Base-by-base conservation (phyloP, 1,140 invertebrate species). In the Camponotus vicinus region DNA sequence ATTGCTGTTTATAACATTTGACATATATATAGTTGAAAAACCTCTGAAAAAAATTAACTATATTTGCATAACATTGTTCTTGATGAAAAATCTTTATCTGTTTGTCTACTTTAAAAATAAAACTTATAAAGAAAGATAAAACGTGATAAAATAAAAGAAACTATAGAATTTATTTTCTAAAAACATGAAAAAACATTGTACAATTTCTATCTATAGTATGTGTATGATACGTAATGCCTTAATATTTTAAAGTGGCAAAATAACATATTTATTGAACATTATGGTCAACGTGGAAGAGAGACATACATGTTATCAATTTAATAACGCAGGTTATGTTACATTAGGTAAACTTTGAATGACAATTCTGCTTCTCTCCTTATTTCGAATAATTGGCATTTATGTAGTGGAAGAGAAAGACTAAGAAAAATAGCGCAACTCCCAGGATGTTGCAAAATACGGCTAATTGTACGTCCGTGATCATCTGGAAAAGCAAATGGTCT, bases 401-500 rank as follows among this genome's bases (percentile, higher is more conserved):
- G 94, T 99, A 99, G 92, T 99, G 99, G 92, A 99, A 99, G 0
- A 99, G 95, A 49, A 99, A 98, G 1, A 99, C 99, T 75, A 99
- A 94, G 34, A 99, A 96, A 94, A 99, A 99, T 18, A 99, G 95
- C 0, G 97, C 97, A 0, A 99, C 98, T 87, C 99, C 99, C 73
- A 99, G 95, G 86, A 99, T 97, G 95, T 99, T 99, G 89, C 98
- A 98, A 95, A 99, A 99, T 70, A 99, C 97, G 0, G 98, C 98
- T 86, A 99, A 95, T 94, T 99, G 99, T 13, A 99, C 97, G 92
- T 99, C 99, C 9, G 98, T 99, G 86, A 99, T 99, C 99, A 99
- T 99, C 95, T 96, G 96, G 84, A 93, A 96, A 34, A 37, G 1
- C 13, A 59, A 63, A 82, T 3, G 5, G 3, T 70, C 9, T 4